phyloP scores from a whole-genome alignment of 2,888 invertebrate genomes.

The Ferdinandea cuprea region DNA sequence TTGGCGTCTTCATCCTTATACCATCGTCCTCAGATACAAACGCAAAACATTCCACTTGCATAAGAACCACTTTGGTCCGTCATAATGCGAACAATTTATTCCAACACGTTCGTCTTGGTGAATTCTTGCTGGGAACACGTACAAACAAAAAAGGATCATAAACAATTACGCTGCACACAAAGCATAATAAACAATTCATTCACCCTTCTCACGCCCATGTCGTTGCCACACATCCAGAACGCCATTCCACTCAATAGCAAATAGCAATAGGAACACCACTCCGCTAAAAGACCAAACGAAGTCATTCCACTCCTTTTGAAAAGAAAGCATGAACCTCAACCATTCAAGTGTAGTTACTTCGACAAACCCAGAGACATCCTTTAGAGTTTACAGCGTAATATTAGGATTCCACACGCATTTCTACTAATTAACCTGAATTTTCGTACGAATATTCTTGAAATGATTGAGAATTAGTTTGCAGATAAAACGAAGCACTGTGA shows the following conservation, averaged over 20 bases:
- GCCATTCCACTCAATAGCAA: too few species aligned
- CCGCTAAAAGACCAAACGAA: neutral
- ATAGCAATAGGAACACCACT: too few species aligned
- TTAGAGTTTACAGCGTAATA: slow-evolving; percentile 25
- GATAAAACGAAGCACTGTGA: slow-evolving; percentile 15
- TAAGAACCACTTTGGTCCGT: slow-evolving; percentile 35
- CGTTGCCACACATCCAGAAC: slow-evolving; percentile 8
- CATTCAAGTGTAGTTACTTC: slow-evolving; percentile 30
- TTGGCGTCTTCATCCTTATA: neutral
- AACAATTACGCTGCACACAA: slow-evolving; percentile 45
- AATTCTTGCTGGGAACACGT: slow-evolving; percentile 25
- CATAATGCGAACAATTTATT: slow-evolving; percentile 43
- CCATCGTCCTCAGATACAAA: neutral
- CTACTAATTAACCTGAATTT: slow-evolving; percentile 49
- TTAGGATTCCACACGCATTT: slow-evolving; percentile 53
- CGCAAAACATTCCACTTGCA: slow-evolving; percentile 32
- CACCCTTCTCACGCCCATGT: slow-evolving; percentile 31
- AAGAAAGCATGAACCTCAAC: slow-evolving; percentile 40
- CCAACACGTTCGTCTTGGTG: slow-evolving; percentile 41
- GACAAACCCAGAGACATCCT: slow-evolving; percentile 26
- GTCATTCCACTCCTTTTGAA: slow-evolving; percentile 19
- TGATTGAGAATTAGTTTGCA: slow-evolving; percentile 47
- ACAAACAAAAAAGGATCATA: slow-evolving; percentile 27
- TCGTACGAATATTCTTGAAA: slow-evolving; percentile 30
- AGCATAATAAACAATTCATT: slow-evolving; percentile 56